Evolutionary conservation across 2,888 invertebrate genomes (phyloP).

Genomic region (Drosophila putrida): DNA sequence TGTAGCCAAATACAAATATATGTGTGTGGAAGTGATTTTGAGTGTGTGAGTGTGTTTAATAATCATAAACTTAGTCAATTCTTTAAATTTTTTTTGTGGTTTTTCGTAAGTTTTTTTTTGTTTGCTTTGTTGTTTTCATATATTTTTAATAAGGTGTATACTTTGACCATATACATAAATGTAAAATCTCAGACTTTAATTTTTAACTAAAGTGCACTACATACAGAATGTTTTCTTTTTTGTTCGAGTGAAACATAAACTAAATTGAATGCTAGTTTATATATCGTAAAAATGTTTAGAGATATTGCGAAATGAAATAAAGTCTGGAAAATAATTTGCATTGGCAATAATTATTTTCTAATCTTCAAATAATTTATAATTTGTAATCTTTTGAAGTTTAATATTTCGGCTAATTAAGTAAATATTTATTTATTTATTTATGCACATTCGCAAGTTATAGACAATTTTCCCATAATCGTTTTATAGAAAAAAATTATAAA

Average conservation of each 20-base stretch:
- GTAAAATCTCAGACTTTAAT: conserved; percentile 83
- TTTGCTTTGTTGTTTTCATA: conserved; percentile 22
- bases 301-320: conserved; percentile 40
- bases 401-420: conserved; percentile 73
- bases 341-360: conserved; percentile 51
- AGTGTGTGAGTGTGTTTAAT: conserved; percentile 49
- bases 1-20: conserved; percentile 61
- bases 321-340: conserved; percentile 49
- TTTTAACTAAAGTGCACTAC: conserved; percentile 82
- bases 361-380: conserved; percentile 60
- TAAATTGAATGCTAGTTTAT: conserved; percentile 41
- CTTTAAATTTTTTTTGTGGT: conserved; percentile 32
- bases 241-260: conserved; percentile 47
- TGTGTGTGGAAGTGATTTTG: conserved; percentile 28
- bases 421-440: conserved; percentile 75
- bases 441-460: conserved; percentile 43
- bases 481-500: conserved; percentile 47
- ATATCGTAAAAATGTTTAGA: conserved; percentile 21
- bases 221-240: conserved; percentile 53
- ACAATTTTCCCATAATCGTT: conserved; percentile 49
- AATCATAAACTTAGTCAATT: conserved; percentile 71
- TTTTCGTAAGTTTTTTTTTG: conserved; percentile 18
- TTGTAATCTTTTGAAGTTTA: conserved; percentile 73
- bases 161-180: conserved; percentile 75
- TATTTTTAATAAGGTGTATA: conserved; percentile 67